These are phyloP conservation scores for Phymatocera aterrima DNA, from an alignment of 2,888 invertebrate species.

Conservation along the genomic window DNA sequence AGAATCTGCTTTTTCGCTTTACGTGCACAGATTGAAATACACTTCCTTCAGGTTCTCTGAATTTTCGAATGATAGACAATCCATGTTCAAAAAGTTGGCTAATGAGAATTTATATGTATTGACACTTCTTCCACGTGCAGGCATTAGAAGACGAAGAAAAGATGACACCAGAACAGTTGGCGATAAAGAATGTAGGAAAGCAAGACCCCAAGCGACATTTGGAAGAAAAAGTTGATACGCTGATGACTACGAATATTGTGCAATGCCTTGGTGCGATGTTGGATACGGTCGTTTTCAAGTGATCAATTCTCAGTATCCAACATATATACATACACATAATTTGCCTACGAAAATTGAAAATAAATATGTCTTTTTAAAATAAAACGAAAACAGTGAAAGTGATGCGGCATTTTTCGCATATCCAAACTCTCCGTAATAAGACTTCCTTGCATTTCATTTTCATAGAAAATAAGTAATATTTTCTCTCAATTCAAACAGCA, in stretches of 20 bases:
- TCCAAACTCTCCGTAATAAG: background rate
- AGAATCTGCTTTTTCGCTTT: too few species aligned
- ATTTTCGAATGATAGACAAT: background rate
- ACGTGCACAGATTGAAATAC: too few species aligned
- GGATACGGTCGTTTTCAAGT: conserved; percentile 94
- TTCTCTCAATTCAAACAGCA: background rate
- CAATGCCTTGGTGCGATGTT: conserved; percentile 98
- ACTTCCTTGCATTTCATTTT: background rate
- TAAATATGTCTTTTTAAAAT: conserved; percentile 57
- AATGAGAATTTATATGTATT: background rate
- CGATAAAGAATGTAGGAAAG: conserved; percentile 99
- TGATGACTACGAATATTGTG: conserved; percentile 98
- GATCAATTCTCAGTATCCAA: conserved; percentile 64
- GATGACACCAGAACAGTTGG: conserved; percentile 99
- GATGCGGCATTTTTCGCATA: background rate
- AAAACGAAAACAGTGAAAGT: conserved; percentile 33
- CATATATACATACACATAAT: conserved; percentile 47
- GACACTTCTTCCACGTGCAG: conserved; percentile 66
- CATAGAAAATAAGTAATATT: too few species aligned
- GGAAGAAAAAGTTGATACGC: conserved; percentile 97
- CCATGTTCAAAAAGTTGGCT: background rate
- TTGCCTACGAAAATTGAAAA: conserved; percentile 55
- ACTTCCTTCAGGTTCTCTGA: too few species aligned
- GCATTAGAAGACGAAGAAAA: conserved; percentile 99
- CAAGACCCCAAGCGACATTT: conserved; percentile 99